These are phyloP conservation scores for Progne subis DNA, from an alignment of 2,113 vertebrate species.

Conservation along the genomic window DNA sequence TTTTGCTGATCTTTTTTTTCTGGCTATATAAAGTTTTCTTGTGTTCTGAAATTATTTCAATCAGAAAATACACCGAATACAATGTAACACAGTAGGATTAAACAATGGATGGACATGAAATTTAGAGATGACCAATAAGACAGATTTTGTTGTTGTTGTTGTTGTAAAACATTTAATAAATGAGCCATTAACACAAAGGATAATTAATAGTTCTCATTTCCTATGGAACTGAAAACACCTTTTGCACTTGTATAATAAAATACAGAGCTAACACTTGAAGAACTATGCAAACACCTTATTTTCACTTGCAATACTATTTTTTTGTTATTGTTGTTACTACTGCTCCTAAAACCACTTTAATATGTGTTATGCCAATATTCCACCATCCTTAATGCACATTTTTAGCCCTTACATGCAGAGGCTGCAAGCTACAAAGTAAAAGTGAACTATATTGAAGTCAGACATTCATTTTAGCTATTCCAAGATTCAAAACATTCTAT, in stretches of 20 bases:
- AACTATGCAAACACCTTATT: background rate
- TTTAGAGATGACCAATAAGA: background rate
- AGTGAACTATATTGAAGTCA: constrained; percentile 35
- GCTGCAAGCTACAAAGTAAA: constrained; percentile 25
- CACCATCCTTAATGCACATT: background rate
- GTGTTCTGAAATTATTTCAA: background rate
- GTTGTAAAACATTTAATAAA: background rate
- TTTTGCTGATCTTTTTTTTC: background rate
- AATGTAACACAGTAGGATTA: background rate
- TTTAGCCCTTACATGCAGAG: background rate
- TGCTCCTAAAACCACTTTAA: background rate
- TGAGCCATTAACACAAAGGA: background rate
- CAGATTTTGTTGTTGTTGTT: background rate
- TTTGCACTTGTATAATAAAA: background rate
- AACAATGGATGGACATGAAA: background rate
- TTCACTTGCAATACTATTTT: background rate
- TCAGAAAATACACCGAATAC: background rate
- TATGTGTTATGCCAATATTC: background rate
- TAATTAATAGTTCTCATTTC: background rate
- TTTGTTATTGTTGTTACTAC: background rate
- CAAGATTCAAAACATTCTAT: constrained; percentile 67
- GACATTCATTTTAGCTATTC: constrained; percentile 55
- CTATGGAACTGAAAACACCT: background rate
- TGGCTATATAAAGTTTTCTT: background rate
- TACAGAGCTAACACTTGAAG: background rate